phyloP scores from a whole-genome alignment of 53 echinoderm and acorn worm genomes.

The Zoroaster sp. region DNA sequence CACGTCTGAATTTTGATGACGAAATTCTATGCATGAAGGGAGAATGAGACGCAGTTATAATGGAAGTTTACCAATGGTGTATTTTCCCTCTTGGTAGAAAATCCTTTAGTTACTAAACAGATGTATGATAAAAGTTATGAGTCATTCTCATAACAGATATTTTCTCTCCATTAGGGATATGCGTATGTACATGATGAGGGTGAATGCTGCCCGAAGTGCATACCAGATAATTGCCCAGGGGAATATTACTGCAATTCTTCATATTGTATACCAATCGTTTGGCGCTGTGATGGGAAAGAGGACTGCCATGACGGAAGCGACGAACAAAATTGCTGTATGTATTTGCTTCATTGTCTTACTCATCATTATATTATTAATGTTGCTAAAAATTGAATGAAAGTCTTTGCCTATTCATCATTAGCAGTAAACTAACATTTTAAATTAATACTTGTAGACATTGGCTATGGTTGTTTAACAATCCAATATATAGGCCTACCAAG shows the following conservation, averaged over 20 bases:
- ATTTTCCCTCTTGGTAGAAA: no score
- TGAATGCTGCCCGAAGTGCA: conserved; percentile 44
- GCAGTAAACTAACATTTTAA: no score
- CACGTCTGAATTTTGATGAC: no score
- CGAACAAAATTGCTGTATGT: conserved; percentile 53
- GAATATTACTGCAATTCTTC: conserved; percentile 46
- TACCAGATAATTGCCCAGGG: conserved; percentile 20
- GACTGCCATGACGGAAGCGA: conserved; percentile 56
- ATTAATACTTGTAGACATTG: no score
- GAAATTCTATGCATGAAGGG: no score
- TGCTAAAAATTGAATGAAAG: no score
- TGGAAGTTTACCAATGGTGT: no score
- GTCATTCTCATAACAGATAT: neutral
- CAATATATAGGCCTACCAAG: no score
- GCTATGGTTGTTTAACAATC: no score
- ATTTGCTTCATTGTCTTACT: neutral
- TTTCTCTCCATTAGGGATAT: neutral
- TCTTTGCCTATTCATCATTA: no score
- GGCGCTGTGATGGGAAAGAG: conserved; percentile 53
- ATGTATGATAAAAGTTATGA: neutral
- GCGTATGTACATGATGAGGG: conserved; percentile 6
- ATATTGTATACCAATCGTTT: conserved; percentile 15
- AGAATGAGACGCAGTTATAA: no score
- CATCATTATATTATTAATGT: neutral
- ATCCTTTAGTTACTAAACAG: neutral